These are phyloP conservation scores for Plutella xylostella DNA, from an alignment of 2,888 invertebrate species.

Conservation along the genomic window DNA sequence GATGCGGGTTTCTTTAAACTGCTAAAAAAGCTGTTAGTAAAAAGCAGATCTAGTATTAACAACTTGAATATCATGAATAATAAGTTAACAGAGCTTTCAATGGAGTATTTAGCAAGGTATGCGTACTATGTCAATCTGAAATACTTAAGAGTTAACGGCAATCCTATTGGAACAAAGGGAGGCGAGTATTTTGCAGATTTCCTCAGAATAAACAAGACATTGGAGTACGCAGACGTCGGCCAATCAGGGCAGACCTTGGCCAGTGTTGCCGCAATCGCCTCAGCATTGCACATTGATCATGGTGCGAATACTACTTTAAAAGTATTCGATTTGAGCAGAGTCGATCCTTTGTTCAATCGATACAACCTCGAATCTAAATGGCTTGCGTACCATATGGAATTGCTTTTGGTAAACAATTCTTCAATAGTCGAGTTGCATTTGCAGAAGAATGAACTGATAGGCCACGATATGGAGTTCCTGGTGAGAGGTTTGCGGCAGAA, in stretches of 20 bases:
- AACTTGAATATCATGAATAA: constrained; percentile 71
- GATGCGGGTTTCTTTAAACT: constrained; percentile 57
- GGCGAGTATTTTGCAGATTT: constrained; percentile 63
- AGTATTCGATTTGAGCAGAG: constrained; percentile 49
- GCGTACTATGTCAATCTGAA: constrained; percentile 49
- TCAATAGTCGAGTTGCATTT: constrained; percentile 66
- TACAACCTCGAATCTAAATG: constrained; percentile 55
- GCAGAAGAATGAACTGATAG: constrained; percentile 70
- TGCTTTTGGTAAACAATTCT: constrained; percentile 41
- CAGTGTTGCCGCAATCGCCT: constrained; percentile 64
- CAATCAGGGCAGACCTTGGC: constrained; percentile 68
- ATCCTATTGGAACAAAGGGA: constrained; percentile 66
- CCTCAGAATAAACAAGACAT: constrained; percentile 45
- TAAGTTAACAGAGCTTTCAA: constrained; percentile 51
- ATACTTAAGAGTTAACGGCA: constrained; percentile 68
- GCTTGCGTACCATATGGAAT: constrained; percentile 62
- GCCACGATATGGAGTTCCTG: constrained; percentile 71
- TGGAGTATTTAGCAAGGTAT: constrained; percentile 40
- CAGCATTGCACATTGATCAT: constrained; percentile 51
- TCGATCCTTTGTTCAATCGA: constrained; percentile 43
- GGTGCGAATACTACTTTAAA: constrained; percentile 37
- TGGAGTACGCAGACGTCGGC: constrained; percentile 67
- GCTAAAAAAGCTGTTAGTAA: constrained; percentile 45
- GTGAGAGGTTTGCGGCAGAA: constrained; percentile 61
- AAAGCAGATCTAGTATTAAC: constrained; percentile 52